These are phyloP conservation scores for Cotesia typhae DNA, from an alignment of 1,140 invertebrate species.

Conservation along the genomic window DNA sequence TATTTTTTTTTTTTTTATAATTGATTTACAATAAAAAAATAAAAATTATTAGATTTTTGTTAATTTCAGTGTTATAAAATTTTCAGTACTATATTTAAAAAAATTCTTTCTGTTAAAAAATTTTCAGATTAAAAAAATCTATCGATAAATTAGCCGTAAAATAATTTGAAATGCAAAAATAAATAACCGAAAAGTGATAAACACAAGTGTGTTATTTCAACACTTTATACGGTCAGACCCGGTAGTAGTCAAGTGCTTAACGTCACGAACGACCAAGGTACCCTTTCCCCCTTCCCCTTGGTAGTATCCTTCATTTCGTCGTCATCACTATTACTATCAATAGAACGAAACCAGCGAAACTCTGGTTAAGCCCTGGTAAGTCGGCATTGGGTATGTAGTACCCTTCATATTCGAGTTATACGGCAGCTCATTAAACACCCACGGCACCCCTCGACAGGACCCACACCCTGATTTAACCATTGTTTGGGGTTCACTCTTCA, in stretches of 20 bases:
- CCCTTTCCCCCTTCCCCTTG: not conserved
- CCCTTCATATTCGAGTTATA: slow-evolving; percentile 42
- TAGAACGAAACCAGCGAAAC: slow-evolving; percentile 1
- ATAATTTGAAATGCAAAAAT: slow-evolving; percentile 24
- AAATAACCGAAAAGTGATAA: slow-evolving; percentile 40
- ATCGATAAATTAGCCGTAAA: not conserved
- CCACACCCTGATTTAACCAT: slow-evolving; percentile 61
- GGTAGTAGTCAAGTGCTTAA: slow-evolving; percentile 38
- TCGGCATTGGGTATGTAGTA: slow-evolving; percentile 8
- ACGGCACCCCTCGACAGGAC: slow-evolving; percentile 53
- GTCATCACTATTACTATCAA: not conserved
- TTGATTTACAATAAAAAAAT: too few species aligned
- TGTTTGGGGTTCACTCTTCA: slow-evolving; percentile 49
- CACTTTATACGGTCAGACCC: slow-evolving; percentile 51
- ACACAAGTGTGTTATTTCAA: slow-evolving; percentile 53
- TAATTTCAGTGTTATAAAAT: too few species aligned
- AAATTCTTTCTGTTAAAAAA: too few species aligned
- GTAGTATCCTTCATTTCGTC: slow-evolving; percentile 26
- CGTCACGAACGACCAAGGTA: slow-evolving; percentile 13
- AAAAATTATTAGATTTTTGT: too few species aligned
- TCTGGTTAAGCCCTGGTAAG: not conserved
- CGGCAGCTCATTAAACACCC: slow-evolving; percentile 66
- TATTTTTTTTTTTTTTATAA: too few species aligned
- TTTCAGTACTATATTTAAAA: too few species aligned
- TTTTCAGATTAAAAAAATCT: too few species aligned